Conservation (phyloP, 2,113 vertebrate genomes). For the Desmodus rotundus region DNA sequence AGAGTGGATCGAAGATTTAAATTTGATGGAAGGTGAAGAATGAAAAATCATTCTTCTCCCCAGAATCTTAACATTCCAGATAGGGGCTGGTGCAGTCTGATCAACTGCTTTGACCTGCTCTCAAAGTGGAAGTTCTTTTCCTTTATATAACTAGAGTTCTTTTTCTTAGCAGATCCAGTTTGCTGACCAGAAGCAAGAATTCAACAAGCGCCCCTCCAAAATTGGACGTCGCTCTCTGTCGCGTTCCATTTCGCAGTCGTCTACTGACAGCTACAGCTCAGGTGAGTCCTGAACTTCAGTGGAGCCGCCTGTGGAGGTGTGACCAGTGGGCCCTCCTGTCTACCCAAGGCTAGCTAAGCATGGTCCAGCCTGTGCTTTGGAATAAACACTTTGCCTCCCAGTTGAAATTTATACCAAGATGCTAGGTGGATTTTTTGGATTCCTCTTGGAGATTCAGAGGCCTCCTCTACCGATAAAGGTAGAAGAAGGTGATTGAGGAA, state of each 20-base stretch:
- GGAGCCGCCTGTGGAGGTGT: background rate
- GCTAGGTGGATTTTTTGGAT: background rate
- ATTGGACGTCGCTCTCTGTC: constrained; percentile 96
- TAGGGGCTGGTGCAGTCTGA: background rate
- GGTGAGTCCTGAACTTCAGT: constrained; percentile 79
- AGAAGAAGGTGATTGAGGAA: background rate
- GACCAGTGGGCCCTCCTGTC: background rate
- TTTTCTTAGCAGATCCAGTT: constrained; percentile 92
- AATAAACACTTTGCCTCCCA: background rate
- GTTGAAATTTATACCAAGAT: constrained; percentile 38
- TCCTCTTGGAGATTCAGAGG: background rate
- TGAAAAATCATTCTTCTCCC: constrained; percentile 27
- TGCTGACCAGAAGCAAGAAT: constrained; percentile 98
- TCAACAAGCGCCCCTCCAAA: constrained; percentile 97
- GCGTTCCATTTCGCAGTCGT: constrained; percentile 98
- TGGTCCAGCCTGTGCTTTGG: background rate
- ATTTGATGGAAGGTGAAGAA: constrained; percentile 18
- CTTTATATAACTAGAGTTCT: background rate
- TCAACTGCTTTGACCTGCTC: background rate
- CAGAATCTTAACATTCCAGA: constrained; percentile 4
- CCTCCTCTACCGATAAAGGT: background rate
- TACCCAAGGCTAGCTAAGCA: background rate
- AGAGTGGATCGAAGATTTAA: constrained; percentile 3
- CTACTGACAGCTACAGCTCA: constrained; percentile 98
- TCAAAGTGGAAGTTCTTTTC: background rate